Conservation (phyloP, 92 coral and sea anemone genomes). For the Porites divaricata region DNA sequence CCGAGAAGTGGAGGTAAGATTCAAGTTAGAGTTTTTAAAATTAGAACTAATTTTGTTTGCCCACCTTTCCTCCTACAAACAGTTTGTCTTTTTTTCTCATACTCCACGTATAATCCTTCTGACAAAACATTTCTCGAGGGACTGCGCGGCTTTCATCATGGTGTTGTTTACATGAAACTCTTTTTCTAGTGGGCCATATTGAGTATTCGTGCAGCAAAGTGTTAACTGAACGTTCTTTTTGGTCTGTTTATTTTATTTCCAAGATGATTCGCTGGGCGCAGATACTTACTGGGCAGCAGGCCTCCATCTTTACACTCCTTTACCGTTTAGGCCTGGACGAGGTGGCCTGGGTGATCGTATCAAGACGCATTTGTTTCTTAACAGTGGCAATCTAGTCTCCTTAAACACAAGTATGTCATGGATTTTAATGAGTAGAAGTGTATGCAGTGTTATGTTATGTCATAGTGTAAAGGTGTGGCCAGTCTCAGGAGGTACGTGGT, state of each 20-base stretch:
- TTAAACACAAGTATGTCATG: conserved; percentile 59
- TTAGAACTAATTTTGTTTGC: not conserved
- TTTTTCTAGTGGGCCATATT: no score
- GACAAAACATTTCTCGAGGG: no score
- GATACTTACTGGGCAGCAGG: conserved; percentile 96
- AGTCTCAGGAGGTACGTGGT: no score
- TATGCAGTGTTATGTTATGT: no score
- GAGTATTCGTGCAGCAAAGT: not conserved
- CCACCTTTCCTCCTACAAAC: no score
- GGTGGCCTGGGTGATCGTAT: conserved; percentile 92
- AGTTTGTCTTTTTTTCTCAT: no score
- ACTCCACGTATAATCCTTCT: no score
- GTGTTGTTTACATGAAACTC: no score
- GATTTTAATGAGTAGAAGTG: not conserved
- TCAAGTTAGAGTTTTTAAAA: not conserved
- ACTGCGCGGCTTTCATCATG: no score
- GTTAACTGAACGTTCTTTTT: not conserved
- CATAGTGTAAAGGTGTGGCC: no score
- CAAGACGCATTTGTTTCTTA: conserved; percentile 86
- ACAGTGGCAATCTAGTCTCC: conserved; percentile 81
- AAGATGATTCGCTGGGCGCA: conserved; percentile 93
- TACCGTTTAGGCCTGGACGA: conserved; percentile 93
- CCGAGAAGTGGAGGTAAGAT: conserved; percentile 85
- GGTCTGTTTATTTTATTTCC: not conserved
- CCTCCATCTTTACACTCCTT: conserved; percentile 88